phyloP scores from a whole-genome alignment of 1,140 invertebrate genomes.

The Trissolcus basalis region DNA sequence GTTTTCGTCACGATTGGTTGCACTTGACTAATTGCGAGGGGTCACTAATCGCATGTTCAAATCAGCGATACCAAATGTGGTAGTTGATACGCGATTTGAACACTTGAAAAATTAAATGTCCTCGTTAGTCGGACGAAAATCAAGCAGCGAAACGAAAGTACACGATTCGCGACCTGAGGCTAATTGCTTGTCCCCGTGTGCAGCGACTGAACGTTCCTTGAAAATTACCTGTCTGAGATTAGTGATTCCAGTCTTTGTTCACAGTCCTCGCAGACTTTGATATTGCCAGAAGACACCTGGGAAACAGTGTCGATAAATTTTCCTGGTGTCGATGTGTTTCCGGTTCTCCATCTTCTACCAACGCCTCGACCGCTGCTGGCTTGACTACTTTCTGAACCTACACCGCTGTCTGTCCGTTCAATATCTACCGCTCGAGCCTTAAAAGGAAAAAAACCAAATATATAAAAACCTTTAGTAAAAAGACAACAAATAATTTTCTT shows the following conservation, averaged over 20 bases:
- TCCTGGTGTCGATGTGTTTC: constrained; percentile 63
- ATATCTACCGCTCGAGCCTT: constrained; percentile 79
- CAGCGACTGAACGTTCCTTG: not conserved
- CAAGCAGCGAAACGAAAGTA: constrained; percentile 23
- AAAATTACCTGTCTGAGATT: constrained; percentile 49
- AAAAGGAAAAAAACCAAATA: constrained; percentile 21
- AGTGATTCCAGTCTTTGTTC: constrained; percentile 72
- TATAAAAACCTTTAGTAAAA: not conserved
- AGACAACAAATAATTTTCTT: constrained; percentile 1
- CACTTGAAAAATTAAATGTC: constrained; percentile 25
- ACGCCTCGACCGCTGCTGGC: constrained; percentile 82
- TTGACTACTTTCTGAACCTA: constrained; percentile 93
- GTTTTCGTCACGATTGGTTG: constrained; percentile 37
- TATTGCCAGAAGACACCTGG: constrained; percentile 68
- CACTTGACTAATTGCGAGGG: constrained; percentile 38
- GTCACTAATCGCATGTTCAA: constrained; percentile 35
- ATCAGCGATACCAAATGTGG: constrained; percentile 25
- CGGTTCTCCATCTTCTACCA: constrained; percentile 67
- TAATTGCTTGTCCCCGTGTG: too few species aligned
- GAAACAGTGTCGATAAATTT: constrained; percentile 67
- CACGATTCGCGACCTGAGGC: not conserved
- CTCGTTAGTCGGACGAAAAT: constrained; percentile 18
- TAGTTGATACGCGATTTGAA: constrained; percentile 19
- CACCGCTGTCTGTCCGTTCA: constrained; percentile 94
- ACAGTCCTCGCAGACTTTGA: constrained; percentile 74